A percentile compares a stretch with the other conserved stretches of the same genome.
Evolutionary conservation across 2,888 invertebrate species (phyloP).

Genomic region (Acleris laterana): DNA sequence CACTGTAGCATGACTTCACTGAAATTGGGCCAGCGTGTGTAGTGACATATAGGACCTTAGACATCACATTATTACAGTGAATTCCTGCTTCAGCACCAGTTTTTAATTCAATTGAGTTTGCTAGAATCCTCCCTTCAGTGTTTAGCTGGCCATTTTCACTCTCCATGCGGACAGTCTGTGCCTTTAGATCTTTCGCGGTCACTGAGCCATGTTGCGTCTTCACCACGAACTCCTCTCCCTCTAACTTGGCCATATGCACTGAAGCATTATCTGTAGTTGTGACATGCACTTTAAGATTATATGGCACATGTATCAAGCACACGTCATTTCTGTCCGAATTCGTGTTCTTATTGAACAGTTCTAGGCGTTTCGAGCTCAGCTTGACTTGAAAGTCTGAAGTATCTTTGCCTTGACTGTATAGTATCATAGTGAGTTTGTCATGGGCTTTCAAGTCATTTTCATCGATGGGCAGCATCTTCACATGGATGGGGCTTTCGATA

Average conservation of each 20-base stretch:
- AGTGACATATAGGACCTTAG: constrained; percentile 63
- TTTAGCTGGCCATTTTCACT: constrained; percentile 66
- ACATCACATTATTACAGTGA: constrained; percentile 75
- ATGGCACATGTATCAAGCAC: constrained; percentile 78
- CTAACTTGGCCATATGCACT: constrained; percentile 69
- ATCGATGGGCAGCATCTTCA: constrained; percentile 77
- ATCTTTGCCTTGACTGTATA: constrained; percentile 76
- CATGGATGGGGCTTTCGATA: constrained; percentile 80
- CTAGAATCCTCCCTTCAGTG: constrained; percentile 70
- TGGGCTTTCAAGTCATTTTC: constrained; percentile 74
- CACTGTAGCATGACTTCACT: constrained; percentile 78
- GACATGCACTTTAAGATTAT: constrained; percentile 75
- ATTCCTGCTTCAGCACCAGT: constrained; percentile 71
- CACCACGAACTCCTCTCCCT: constrained; percentile 74
- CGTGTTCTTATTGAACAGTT: constrained; percentile 73
- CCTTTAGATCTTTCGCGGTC: constrained; percentile 68
- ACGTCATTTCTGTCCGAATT: constrained; percentile 72
- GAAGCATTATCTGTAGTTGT: constrained; percentile 74
- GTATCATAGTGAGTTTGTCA: constrained; percentile 74
- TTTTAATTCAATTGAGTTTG: constrained; percentile 70
- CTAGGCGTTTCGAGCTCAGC: constrained; percentile 76
- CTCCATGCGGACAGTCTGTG: constrained; percentile 71
- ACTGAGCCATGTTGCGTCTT: constrained; percentile 75
- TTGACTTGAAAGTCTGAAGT: constrained; percentile 77
- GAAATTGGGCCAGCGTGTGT: constrained; percentile 74